Conservation (phyloP, 2,888 invertebrate species). For the Enoplolaimus lenunculus region DNA sequence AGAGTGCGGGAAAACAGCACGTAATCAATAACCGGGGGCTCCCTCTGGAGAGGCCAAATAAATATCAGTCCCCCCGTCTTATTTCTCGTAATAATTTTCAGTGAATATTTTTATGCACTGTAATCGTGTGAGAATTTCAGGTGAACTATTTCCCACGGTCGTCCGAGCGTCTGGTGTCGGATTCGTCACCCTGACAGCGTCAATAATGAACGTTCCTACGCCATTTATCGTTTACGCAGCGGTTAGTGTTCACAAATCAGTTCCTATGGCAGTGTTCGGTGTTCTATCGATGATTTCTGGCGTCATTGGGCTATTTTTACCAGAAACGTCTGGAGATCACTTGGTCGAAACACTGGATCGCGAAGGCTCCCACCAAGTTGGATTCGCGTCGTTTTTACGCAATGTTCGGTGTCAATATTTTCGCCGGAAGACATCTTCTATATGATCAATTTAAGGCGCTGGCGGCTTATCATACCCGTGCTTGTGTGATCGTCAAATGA, state of each 20-base stretch:
- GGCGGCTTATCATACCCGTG: too few species aligned
- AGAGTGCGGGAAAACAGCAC: too few species aligned
- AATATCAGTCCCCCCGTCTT: too few species aligned
- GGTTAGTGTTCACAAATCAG: not conserved
- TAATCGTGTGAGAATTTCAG: too few species aligned
- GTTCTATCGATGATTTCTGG: conserved; percentile 2
- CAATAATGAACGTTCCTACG: conserved; percentile 14
- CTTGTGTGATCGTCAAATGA: too few species aligned
- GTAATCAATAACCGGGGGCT: too few species aligned
- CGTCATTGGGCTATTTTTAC: not conserved
- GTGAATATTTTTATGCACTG: too few species aligned
- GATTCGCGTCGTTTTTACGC: not conserved
- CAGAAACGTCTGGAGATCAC: conserved; percentile 9
- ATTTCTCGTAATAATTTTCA: too few species aligned
- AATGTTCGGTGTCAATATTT: not conserved
- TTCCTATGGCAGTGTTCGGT: conserved; percentile 11
- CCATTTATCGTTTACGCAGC: conserved; percentile 14
- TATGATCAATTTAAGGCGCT: too few species aligned
- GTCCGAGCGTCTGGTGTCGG: conserved; percentile 12
- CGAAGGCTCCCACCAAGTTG: not conserved
- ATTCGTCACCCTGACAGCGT: not conserved
- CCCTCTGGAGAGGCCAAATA: too few species aligned
- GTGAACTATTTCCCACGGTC: conserved; percentile 12
- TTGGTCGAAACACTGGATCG: not conserved
- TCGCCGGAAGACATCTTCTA: too few species aligned